These are phyloP conservation scores for Nothocercus julius DNA, from an alignment of 2,113 vertebrate species.

Conservation along the genomic window DNA sequence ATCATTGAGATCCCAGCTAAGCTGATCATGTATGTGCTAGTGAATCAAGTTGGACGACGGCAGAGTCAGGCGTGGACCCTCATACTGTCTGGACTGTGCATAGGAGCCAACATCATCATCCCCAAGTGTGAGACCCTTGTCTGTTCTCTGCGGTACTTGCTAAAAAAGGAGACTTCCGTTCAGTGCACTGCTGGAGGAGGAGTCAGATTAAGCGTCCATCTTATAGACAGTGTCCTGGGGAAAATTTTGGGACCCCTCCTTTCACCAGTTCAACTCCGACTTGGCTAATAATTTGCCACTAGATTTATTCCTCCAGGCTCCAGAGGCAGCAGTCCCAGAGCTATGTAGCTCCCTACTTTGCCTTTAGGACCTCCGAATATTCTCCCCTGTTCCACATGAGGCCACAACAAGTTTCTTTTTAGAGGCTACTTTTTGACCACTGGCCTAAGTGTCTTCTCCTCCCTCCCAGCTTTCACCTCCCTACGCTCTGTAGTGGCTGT, in stretches of 20 bases:
- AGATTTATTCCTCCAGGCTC: background rate
- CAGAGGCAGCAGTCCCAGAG: background rate
- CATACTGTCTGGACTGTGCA: conserved; percentile 73
- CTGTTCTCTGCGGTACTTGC: background rate
- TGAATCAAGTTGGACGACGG: conserved; percentile 78
- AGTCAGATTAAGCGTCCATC: background rate
- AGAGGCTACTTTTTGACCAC: background rate
- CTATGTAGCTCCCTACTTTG: background rate
- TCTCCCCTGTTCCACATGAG: background rate
- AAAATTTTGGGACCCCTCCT: background rate
- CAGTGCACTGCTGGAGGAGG: background rate
- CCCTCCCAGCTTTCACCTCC: conserved; percentile 67
- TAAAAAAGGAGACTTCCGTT: background rate
- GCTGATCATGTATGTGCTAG: conserved; percentile 74
- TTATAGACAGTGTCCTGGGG: background rate
- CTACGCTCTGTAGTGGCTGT: conserved; percentile 76
- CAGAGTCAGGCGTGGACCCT: conserved; percentile 78
- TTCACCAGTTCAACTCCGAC: background rate
- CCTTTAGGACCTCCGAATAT: background rate
- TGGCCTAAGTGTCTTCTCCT: background rate
- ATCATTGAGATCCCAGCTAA: conserved; percentile 84
- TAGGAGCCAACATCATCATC: conserved; percentile 74
- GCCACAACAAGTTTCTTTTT: background rate
- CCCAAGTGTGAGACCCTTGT: conserved; percentile 68
- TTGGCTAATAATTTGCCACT: background rate